Evolutionary conservation across 2,888 invertebrate species (phyloP), one percentile per base, ranked within the genome.

Genomic region (Andrena minutula): DNA sequence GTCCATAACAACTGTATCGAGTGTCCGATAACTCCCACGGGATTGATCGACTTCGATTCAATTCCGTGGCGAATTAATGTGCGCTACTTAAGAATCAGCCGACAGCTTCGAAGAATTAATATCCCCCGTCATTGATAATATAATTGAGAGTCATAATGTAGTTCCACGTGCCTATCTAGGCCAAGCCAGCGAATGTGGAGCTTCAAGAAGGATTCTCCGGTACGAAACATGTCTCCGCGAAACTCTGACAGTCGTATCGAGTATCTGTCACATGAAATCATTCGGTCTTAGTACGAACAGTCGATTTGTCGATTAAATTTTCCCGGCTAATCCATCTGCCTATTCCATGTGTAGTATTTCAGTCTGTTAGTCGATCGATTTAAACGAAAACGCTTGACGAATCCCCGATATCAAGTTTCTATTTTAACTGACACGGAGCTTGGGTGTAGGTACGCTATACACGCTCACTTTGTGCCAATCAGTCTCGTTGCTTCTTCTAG

Each of bases 11-110:
- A 35, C 28, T 70, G 28, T 56, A 41, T 49, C 68, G 26, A 77
- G 53, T 78, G 63, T 76, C 41, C 68, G 53, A 69, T 76, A 79
- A 70, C 63, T 69, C 23, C 53, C 12, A 23, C 26, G 26, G 49
- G 63, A 56, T 56, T 26, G 41, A 58, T 47, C 41, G 28, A 47
- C 23, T 23, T 51, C 53, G 12, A n/a, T 49, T n/a, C 63, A 41
- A 23, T 26, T 63, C 58, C 66, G 72, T 6, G 32, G 20, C n/a
- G 61, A 58, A 70, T 77, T 69, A 70, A 66, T n/a, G 1, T 10
- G 5, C 16, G 16, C 30, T 53, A 23, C n/a, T 68, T 53, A 35
- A 49, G 7, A 26, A 56, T 4, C 26, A 26, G 23, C 23, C 10
- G 7, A 2, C 53, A 20, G 8, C 53, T 2, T 7, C 8, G 53